Evolutionary conservation across 2,113 vertebrate species (phyloP), one percentile per base, ranked within the genome.

Genomic region (Crotophaga sulcirostris): DNA sequence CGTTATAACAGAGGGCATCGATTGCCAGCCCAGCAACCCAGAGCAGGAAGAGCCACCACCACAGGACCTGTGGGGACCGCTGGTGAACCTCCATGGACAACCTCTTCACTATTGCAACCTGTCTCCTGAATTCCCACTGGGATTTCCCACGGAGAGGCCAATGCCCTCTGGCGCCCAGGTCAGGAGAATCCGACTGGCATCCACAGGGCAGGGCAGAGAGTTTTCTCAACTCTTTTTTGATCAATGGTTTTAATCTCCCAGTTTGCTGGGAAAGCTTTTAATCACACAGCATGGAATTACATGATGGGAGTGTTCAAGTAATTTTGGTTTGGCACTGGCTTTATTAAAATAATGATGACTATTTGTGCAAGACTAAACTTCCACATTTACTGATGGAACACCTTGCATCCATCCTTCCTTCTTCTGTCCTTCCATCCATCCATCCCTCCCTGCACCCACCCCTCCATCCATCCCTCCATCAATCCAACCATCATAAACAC

Each of bases 211-310:
- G 78, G 70, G 72, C 75, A 89, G 24, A 63, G 66, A 69, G 54
- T 78, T 90, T 72, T 85, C 91, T 84, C 76, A 94, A 29, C 40
- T 36, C 47, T 36, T 59, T 95, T 89, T 91, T 52, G 64, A 52
- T 84, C 86, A 60, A 58, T 70, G 95, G 74, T 73, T 90, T 64
- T 93, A 92, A 91, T 91, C 87, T 93, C 69, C 42, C n/a, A 49
- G 82, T 89, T 94, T 88, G 58, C 91, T 92, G 77, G 74, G 82
- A 94, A 91, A 90, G 76, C 78, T 95, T 95, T 94, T 94, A 89
- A 94, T 94, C 91, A 91, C 13, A 91, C 36, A 58, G 78, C 70
- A 84, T 38, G 76, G 89, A 82, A 93, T 94, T 94, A 90, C 74
- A 72, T 73, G 66, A 91, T 70, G 75, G 49, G 78, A 95, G 38